Base-by-base conservation (phyloP, 2,888 invertebrate species). In the Venustoraphidia nigricollis region DNA sequence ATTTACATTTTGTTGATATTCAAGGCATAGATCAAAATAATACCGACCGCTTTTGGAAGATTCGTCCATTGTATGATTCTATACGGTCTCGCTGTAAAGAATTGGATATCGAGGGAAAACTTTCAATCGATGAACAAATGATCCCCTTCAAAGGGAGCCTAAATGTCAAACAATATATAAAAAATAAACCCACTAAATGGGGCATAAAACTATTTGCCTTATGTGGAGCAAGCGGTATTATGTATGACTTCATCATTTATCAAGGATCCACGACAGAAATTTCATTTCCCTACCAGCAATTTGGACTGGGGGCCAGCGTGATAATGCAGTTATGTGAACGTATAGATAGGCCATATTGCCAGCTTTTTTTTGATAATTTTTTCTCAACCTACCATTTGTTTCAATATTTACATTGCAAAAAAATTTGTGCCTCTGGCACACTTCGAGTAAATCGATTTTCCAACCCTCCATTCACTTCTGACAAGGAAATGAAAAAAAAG, bases 241-340 rank as follows among this genome's bases (percentile, higher is more conserved):
- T 54, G 9, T 60, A 57, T 50, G 58, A 60, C 52, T 60, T 60
- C 51, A 47, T 60, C 43, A 52, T 59, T 27, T 61, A 60, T 49
- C 61, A 61, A 54, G 57, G 58, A 10, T 46, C 50, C n/a, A 53
- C 53, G 10, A 54, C 55, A 38, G 51, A 52, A 47, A 41, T 13
- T 41, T 10, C 11, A 9, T 34, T 41, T 47, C 44, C 53, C 38
- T 39, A 34, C 43, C 42, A 45, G 9, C 45, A 34, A 51, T 53
- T 55, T 50, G 57, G 56, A 10, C 45, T 53, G 17, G 56, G 56
- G 39, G 52, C 53, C 42, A 43, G 53, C 13, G 51, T 56, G 17
- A 51, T 54, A 13, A 17, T 38, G 10, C 38, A 38, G 11, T 37
- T 52, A 39, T 46, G 41, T 37, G 49, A 56, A n/a, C 14, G 53